Percentiles rank a stretch among this genome's conserved stretches.
phyloP scores from a whole-genome alignment of 2,113 vertebrate genomes.

The Xenopus borealis region DNA sequence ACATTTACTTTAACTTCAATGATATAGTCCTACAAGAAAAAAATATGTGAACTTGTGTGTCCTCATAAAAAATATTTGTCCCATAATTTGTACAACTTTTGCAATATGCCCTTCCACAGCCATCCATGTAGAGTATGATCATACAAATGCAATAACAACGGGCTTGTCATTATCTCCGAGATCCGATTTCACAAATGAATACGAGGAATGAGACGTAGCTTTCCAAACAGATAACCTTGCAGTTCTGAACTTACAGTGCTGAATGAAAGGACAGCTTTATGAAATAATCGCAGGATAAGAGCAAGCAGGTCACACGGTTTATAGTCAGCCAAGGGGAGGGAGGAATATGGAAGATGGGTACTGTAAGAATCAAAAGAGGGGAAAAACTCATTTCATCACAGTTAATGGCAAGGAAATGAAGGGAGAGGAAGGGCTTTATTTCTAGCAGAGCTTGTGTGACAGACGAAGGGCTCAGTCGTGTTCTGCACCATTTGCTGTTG shows the following conservation, averaged over 20 bases:
- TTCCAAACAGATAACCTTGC: conserved; percentile 74
- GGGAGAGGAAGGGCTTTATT: conserved; percentile 69
- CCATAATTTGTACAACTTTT: no score
- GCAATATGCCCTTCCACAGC: no score
- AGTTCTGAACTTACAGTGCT: conserved; percentile 64
- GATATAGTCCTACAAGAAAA: no score
- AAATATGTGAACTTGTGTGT: no score
- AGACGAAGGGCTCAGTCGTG: conserved; percentile 63
- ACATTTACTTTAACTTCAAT: no score
- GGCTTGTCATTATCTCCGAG: conserved; percentile 51
- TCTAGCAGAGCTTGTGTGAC: conserved; percentile 68
- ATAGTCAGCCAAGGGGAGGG: conserved; percentile 54
- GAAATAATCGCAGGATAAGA: conserved; percentile 72
- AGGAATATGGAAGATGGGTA: conserved; percentile 21
- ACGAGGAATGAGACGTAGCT: conserved; percentile 54
- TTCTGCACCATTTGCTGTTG: conserved; percentile 76
- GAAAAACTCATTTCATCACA: conserved; percentile 76
- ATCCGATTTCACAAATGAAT: conserved; percentile 68
- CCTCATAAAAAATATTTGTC: no score
- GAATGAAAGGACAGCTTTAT: conserved; percentile 65
- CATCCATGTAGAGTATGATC: no score
- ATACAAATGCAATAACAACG: no score
- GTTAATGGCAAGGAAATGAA: conserved; percentile 81
- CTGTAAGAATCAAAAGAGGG: conserved; percentile 66
- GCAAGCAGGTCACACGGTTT: conserved; percentile 65